Conservation (phyloP, 1,140 invertebrate genomes). For the Wiebesia pumilae region DNA sequence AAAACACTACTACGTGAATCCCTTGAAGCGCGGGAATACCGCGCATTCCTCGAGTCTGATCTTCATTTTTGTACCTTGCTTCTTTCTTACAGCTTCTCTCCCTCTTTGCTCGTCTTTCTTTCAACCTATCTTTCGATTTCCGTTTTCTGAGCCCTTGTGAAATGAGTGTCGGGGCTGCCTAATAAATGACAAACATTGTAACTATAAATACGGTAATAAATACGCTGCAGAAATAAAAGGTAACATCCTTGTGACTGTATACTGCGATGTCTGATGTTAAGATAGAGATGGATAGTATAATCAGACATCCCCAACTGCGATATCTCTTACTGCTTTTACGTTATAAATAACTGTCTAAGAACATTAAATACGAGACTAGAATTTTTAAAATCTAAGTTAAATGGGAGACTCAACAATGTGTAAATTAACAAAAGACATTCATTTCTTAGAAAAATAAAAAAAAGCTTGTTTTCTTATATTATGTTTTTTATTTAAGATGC, state of each 20-base stretch:
- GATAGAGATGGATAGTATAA: background rate
- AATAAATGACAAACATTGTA: slow-evolving; percentile 27
- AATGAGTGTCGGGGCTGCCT: background rate
- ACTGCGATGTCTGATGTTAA: background rate
- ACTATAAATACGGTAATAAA: slow-evolving; percentile 18
- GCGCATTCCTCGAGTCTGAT: slow-evolving; percentile 18
- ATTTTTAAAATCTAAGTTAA: slow-evolving; percentile 3
- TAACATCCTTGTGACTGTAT: background rate
- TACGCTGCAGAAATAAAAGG: background rate
- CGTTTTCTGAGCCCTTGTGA: background rate
- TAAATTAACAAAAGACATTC: background rate
- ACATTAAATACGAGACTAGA: background rate
- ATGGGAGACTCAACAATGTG: background rate
- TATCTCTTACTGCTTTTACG: background rate
- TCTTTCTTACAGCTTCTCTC: background rate
- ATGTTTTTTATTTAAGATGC: no score
- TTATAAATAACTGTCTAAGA: background rate
- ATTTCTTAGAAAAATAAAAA: background rate
- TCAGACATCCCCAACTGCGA: background rate
- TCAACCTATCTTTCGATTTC: background rate
- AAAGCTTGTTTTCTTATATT: background rate
- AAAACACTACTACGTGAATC: slow-evolving; percentile 63
- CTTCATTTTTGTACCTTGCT: slow-evolving; percentile 22
- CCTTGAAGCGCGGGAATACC: slow-evolving; percentile 26
- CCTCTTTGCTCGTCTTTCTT: background rate